Percentiles rank a stretch among this genome's conserved stretches.
These are phyloP conservation scores for Drosophila leonis DNA, from an alignment of 2,888 invertebrate species.

Conservation along the genomic window DNA sequence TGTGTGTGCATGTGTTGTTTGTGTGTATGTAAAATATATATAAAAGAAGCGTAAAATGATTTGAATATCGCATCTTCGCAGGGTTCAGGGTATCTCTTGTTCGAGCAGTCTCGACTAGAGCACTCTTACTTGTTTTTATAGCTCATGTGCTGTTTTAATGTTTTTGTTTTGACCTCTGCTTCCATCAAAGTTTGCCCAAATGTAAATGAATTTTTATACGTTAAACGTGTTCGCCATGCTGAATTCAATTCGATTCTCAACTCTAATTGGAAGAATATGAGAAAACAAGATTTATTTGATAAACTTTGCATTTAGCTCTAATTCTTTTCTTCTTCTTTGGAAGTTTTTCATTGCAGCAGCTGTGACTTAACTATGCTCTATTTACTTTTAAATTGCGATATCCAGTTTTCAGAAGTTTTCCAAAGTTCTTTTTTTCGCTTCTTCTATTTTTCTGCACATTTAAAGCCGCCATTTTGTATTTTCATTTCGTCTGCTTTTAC, in stretches of 20 bases:
- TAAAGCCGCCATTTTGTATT: constrained; percentile 32
- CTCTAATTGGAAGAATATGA: not conserved
- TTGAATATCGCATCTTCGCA: too few species aligned
- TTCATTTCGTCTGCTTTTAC: constrained; percentile 7
- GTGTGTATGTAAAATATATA: too few species aligned
- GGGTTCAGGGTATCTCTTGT: too few species aligned
- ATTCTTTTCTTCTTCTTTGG: not conserved
- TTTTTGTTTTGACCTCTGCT: not conserved
- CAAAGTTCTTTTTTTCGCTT: not conserved
- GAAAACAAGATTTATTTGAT: not conserved
- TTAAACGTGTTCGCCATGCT: not conserved
- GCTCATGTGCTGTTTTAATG: not conserved
- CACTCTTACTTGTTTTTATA: too few species aligned
- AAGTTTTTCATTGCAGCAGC: constrained; percentile 7
- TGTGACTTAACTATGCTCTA: constrained; percentile 19
- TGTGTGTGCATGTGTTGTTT: too few species aligned
- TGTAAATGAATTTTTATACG: not conserved
- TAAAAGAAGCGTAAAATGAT: too few species aligned
- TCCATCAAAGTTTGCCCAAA: not conserved
- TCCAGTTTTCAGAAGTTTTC: constrained; percentile 10
- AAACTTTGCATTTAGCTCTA: not conserved
- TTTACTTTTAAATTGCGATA: constrained; percentile 15
- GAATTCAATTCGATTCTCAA: not conserved
- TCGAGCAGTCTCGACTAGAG: too few species aligned
- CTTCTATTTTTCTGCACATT: constrained; percentile 7